These are phyloP conservation scores for Andricus curvator DNA, from an alignment of 2,888 invertebrate species.

Conservation along the genomic window DNA sequence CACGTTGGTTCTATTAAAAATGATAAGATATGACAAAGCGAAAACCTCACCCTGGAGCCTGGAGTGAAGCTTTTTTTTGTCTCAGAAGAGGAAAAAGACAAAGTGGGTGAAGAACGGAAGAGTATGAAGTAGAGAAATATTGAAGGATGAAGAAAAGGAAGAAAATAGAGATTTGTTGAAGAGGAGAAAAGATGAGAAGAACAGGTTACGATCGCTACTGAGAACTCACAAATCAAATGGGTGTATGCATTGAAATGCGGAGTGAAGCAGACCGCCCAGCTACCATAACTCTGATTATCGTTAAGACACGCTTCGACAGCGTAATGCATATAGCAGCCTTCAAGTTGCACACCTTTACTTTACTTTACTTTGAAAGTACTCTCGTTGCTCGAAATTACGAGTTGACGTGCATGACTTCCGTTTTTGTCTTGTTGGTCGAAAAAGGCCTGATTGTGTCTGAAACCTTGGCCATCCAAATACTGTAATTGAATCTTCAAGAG, in stretches of 20 bases:
- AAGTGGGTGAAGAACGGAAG: not conserved
- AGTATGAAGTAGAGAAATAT: slow-evolving; percentile 44
- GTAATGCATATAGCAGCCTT: slow-evolving; percentile 57
- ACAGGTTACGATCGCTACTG: slow-evolving; percentile 49
- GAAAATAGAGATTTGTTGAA: slow-evolving; percentile 51
- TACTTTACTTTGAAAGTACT: not conserved
- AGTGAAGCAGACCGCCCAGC: slow-evolving; percentile 25
- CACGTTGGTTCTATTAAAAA: not conserved
- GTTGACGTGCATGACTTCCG: slow-evolving; percentile 12
- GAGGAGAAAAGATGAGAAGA: slow-evolving; percentile 8
- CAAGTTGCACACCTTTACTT: slow-evolving; percentile 1
- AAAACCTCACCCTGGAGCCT: slow-evolving; percentile 2
- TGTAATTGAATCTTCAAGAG: not conserved
- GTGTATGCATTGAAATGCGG: slow-evolving; percentile 46
- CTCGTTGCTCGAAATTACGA: not conserved
- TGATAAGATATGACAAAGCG: slow-evolving; percentile 7
- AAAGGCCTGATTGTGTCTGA: not conserved
- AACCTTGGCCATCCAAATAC: not conserved
- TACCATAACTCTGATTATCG: slow-evolving; percentile 65
- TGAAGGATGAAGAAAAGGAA: slow-evolving; percentile 45
- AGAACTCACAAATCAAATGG: slow-evolving; percentile 64
- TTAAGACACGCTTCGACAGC: slow-evolving; percentile 65
- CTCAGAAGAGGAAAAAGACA: not conserved
- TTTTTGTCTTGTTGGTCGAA: not conserved
- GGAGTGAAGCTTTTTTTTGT: not conserved